Conservation (phyloP, 2,888 invertebrate species). For the Mechanitis mazaeus region DNA sequence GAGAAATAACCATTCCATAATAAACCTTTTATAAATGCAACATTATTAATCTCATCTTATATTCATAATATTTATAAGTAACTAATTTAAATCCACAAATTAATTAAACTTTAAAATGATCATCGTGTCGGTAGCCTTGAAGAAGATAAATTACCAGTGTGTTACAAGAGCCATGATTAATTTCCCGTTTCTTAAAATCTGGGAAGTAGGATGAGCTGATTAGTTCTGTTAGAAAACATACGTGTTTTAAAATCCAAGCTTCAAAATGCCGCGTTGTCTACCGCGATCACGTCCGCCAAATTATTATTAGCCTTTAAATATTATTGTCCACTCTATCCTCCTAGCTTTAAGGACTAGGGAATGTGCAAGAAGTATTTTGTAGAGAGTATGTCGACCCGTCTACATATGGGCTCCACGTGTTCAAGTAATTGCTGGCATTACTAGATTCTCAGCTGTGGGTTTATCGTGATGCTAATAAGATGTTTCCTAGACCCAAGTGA, state of each 20-base stretch:
- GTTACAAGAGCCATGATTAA: constrained; percentile 1
- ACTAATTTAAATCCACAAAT: no score
- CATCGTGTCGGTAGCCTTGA: no score
- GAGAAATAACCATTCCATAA: no score
- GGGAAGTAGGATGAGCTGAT: constrained; percentile 2
- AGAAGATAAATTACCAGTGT: constrained; percentile 1
- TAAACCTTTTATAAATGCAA: no score
- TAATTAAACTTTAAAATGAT: no score
- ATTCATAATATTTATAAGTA: no score
- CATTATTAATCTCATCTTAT: no score
- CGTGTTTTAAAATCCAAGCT: constrained; percentile 12
- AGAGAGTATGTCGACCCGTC: constrained; percentile 26
- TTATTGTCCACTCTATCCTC: constrained; percentile 9
- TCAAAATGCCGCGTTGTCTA: constrained; percentile 28
- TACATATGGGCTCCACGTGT: constrained; percentile 28
- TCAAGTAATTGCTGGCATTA: constrained; percentile 12
- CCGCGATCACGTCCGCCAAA: constrained; percentile 8
- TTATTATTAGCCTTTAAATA: neutral
- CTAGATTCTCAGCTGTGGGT: constrained; percentile 18
- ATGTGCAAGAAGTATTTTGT: constrained; percentile 17
- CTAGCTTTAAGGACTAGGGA: constrained; percentile 1
- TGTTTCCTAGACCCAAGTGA: constrained; percentile 2
- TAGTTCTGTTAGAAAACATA: neutral
- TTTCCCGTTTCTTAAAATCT: neutral
- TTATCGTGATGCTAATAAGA: constrained; percentile 19